A percentile compares a stretch with the other conserved stretches of the same genome.
Evolutionary conservation across 1,140 invertebrate genomes (phyloP).

Genomic region (Heliothis virescens): DNA sequence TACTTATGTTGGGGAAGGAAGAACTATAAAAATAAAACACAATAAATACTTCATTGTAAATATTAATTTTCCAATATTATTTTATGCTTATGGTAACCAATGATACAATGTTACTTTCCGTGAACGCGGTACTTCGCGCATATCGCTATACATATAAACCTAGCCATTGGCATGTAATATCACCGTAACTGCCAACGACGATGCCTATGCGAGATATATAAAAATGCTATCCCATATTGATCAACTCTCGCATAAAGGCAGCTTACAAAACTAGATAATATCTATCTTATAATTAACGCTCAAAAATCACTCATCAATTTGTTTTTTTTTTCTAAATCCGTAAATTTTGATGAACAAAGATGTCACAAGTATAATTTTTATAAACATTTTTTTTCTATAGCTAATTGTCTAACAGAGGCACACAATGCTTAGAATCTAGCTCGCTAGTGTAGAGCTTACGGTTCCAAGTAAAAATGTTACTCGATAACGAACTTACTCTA

Average conservation of each 20-base stretch:
- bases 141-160: slow-evolving; percentile 68
- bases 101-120: slow-evolving; percentile 81
- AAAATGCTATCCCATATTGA: slow-evolving; percentile 49
- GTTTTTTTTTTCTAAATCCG: slow-evolving; percentile 39
- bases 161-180: slow-evolving; percentile 76
- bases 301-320: slow-evolving; percentile 50
- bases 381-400: slow-evolving; percentile 57
- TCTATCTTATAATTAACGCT: slow-evolving; percentile 63
- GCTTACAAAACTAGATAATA: slow-evolving; percentile 76
- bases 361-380: slow-evolving; percentile 43
- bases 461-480: slow-evolving; percentile 63
- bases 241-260: slow-evolving; percentile 68
- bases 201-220: slow-evolving; percentile 59
- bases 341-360: slow-evolving; percentile 40
- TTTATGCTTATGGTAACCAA: slow-evolving; percentile 85
- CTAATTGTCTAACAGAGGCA: slow-evolving; percentile 81
- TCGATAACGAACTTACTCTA: slow-evolving; percentile 54
- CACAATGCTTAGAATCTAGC: slow-evolving; percentile 79
- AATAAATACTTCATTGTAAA: slow-evolving; percentile 76
- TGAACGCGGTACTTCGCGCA: slow-evolving; percentile 71
- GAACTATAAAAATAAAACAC: slow-evolving; percentile 53
- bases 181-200: slow-evolving; percentile 70
- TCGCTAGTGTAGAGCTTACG: slow-evolving; percentile 57
- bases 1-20: background rate
- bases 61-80: slow-evolving; percentile 86